A percentile compares a stretch with the other conserved stretches of the same genome.
Evolutionary conservation across 2,888 invertebrate genomes (phyloP).

Genomic region (Aleiodes leptofemur): DNA sequence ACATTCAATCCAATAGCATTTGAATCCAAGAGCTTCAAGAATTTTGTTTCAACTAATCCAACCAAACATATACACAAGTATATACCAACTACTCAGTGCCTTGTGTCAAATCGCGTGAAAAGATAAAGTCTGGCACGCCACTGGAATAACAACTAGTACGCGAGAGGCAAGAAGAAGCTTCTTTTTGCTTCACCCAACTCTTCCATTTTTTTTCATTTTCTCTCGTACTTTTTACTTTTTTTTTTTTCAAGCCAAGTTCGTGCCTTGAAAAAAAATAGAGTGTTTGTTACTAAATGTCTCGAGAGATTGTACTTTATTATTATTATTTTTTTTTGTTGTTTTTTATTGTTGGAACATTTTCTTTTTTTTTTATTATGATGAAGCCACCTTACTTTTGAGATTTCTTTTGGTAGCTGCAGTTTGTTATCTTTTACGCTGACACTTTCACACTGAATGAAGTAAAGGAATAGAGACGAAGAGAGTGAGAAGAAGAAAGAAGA

Average conservation of each 20-base stretch:
- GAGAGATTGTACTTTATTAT: slow-evolving; percentile 39
- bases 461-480: neutral
- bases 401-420: neutral
- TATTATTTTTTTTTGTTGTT: slow-evolving; percentile 29
- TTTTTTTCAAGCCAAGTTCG: slow-evolving; percentile 22
- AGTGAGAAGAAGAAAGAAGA: too few relatives aligned
- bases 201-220: slow-evolving; percentile 11
- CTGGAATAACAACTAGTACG: slow-evolving; percentile 58
- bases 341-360: slow-evolving; percentile 42
- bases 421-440: slow-evolving; percentile 23
- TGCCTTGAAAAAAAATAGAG: slow-evolving; percentile 30
- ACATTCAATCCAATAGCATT: neutral
- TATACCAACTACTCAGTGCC: slow-evolving; percentile 36
- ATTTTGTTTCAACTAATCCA: slow-evolving; percentile 54
- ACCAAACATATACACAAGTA: slow-evolving; percentile 32
- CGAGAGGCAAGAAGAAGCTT: slow-evolving; percentile 44
- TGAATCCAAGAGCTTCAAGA: slow-evolving; percentile 31
- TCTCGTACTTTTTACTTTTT: neutral
- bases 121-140: slow-evolving; percentile 60
- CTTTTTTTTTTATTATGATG: slow-evolving; percentile 25
- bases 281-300: slow-evolving; percentile 31
- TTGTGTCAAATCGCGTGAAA: slow-evolving; percentile 65
- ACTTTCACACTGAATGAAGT: slow-evolving; percentile 30
- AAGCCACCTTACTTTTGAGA: slow-evolving; percentile 14
- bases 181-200: slow-evolving; percentile 26